Base-by-base conservation (phyloP, 1,140 invertebrate genomes). In the Nasonia giraulti region DNA sequence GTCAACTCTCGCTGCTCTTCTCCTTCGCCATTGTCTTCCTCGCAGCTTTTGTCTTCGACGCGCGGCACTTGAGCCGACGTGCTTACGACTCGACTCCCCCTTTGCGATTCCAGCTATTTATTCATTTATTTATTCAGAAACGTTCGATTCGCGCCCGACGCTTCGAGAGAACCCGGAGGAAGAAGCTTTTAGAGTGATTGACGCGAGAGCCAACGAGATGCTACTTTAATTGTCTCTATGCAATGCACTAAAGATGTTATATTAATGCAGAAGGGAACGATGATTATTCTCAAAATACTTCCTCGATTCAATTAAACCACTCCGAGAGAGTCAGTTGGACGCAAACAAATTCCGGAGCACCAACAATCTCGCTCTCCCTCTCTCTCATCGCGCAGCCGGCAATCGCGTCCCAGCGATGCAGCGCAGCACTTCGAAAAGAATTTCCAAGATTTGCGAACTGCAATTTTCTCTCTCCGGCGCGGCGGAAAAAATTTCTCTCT, bases 121-220 rank as follows among this genome's bases (percentile, higher is more conserved):
- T 91, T 90, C 90, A 89, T 89, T 76, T 91, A 91, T 90, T 91
- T 90, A 90, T 89, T 91, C 89, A 89, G 87, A 86, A 89, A 84
- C 85, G 81, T 89, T 88, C 87, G 87, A 88, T 88, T 87, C 80
- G 17, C 55, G 17, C 55, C 4, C 55, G 3, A 20, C 20, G 55
- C 55, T 62, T 44, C 10, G 8, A 44, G 40, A 7, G 40, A 44
- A 44, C 1, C 6, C 7, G 10, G 40, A 1, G 40, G 40, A 44
- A 44, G 40, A 62, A 20, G 55, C 55, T 62, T 62, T 62, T 62
- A 62, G 55, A 20, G 17, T 62, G 55, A 62, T 62, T 62, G 55
- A 62, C 17, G 55, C 20, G 55, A 20, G 40, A 44, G 8, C 40
- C 40, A 44, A 44, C 8, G 55, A n/a, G 14, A 55, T 55, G 50